These are phyloP conservation scores for Malthinus flaveolus DNA, from an alignment of 2,888 invertebrate species.

Conservation along the genomic window DNA sequence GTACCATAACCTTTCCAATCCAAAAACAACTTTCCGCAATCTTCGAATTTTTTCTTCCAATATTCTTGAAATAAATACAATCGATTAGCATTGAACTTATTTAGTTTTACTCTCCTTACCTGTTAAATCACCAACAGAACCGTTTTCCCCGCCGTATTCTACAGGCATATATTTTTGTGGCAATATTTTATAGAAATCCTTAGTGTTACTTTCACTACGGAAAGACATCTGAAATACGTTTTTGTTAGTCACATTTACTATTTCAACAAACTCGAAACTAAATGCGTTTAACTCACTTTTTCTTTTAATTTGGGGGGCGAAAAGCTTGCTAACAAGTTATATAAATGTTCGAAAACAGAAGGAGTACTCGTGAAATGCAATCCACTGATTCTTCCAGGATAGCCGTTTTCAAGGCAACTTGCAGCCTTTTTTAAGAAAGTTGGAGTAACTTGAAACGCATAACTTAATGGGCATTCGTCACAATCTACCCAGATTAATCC, in stretches of 20 bases:
- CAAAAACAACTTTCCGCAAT: conserved; percentile 1
- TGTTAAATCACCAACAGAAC: not conserved
- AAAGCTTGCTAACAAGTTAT: too few relatives aligned
- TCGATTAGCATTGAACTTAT: not conserved
- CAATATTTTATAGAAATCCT: not conserved
- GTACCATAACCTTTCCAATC: not conserved
- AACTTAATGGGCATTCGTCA: conserved; percentile 56
- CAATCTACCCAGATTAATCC: conserved; percentile 61
- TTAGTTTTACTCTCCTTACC: not conserved
- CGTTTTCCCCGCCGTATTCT: not conserved
- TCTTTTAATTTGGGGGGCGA: too few relatives aligned
- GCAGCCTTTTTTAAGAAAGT: conserved; percentile 59
- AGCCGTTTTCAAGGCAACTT: conserved; percentile 57
- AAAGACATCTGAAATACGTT: not conserved
- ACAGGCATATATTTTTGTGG: not conserved
- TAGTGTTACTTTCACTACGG: not conserved
- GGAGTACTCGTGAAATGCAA: conserved; percentile 46
- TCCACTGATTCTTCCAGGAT: conserved; percentile 62
- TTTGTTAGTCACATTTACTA: too few relatives aligned
- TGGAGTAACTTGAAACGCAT: conserved; percentile 57
- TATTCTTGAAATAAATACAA: not conserved
- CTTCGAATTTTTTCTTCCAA: conserved; percentile 7
- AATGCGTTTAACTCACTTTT: too few relatives aligned
- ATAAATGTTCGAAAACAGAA: not conserved
- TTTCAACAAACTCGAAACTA: too few relatives aligned